phyloP scores from a whole-genome alignment of 2,888 invertebrate genomes.

The Morpho helenor region DNA sequence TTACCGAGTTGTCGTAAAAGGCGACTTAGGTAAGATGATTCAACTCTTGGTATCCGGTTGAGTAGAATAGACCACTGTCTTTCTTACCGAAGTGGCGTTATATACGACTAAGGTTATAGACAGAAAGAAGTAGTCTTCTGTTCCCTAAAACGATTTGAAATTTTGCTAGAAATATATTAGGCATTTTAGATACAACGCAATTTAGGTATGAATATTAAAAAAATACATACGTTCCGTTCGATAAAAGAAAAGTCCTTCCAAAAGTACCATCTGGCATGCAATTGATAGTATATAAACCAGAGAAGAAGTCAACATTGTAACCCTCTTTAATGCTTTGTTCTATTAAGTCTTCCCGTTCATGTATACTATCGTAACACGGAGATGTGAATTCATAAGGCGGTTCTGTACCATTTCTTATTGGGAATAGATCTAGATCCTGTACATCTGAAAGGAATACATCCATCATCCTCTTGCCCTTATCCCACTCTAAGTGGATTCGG shows the following conservation, averaged over 20 bases:
- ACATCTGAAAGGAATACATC: slow-evolving; percentile 42
- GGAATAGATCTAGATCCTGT: slow-evolving; percentile 46
- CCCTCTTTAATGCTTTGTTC: slow-evolving; percentile 48
- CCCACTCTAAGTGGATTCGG: no score
- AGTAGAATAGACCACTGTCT: no score
- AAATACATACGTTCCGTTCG: slow-evolving; percentile 49
- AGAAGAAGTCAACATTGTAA: slow-evolving; percentile 52
- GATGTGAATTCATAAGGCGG: slow-evolving; percentile 58
- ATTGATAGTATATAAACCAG: slow-evolving; percentile 30
- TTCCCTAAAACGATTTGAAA: no score
- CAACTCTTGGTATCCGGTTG: no score
- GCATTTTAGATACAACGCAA: no score
- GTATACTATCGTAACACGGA: slow-evolving; percentile 47
- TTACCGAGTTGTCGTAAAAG: no score
- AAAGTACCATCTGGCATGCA: slow-evolving; percentile 64
- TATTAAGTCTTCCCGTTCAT: slow-evolving; percentile 38
- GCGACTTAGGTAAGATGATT: no score
- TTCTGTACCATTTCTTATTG: slow-evolving; percentile 38
- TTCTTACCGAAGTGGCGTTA: no score
- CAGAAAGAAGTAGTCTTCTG: no score
- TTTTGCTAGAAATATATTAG: no score
- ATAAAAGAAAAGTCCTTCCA: slow-evolving; percentile 39
- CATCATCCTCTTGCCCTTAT: no score
- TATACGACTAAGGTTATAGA: no score
- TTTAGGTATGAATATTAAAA: neutral